Base-by-base conservation (phyloP, 2,113 vertebrate species). In the Strix uralensis region DNA sequence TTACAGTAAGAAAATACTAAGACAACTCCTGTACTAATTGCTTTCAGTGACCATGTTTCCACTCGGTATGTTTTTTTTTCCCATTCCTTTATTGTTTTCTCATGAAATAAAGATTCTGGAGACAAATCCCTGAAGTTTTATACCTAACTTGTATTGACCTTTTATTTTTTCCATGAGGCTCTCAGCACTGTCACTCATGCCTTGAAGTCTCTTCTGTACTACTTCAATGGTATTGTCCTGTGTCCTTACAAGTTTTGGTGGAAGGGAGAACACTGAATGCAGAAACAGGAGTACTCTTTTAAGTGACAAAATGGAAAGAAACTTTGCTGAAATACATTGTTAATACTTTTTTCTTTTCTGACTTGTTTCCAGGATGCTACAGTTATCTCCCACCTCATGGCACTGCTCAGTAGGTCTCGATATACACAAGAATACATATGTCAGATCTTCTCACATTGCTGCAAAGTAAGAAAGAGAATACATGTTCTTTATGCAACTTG, bases 391-490 rank as follows among this genome's bases (percentile, higher is more conserved):
- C 99, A 99, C 97, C 98, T 99, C 92, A 99, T 99, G 99, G 98
- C 98, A 14, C 98, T 99, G 93, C 98, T 99, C 90, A 99, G 99
- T 97, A 98, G 98, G 98, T 99, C 99, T 81, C 98, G 98, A 96
- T 99, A 98, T 86, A 99, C 99, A 34, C 99, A 99, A 97, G 99
- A 99, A 95, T 99, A 99, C 98, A 99, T 99, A 97, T 99, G 99
- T 85, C 99, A 99, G 98, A 99, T 99, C 98, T 99, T 99, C 98
- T 99, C 99, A 81, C 99, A 99, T 97, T 99, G 99, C 98, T 99
- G 99, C 98, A 99, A 99, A 99, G 99, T 99, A 99, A 98, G 98
- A 44, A 97, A 84, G 74, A 94, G 55, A 92, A 59, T 92, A 49
- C 46, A 2, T 83, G 30, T 95, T 95, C 75, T 97, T 86, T 71